Percentiles rank a stretch among this genome's conserved stretches.
Conservation (phyloP, 92 coral and sea anemone species). For the Epizoanthus scotinus region DNA sequence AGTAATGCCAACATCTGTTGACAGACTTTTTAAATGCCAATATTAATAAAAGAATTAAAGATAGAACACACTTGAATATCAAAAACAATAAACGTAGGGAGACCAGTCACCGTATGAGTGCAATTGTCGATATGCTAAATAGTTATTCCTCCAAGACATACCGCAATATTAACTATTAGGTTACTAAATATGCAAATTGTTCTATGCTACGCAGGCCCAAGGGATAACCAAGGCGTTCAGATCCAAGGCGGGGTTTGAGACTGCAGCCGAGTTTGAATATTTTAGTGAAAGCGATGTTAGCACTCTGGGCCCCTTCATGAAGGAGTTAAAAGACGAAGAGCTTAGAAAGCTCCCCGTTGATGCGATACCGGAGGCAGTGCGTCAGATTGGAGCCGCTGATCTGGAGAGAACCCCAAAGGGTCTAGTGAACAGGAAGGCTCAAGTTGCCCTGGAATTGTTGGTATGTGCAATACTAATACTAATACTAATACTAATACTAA, state of each 20-base stretch:
- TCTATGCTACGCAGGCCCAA: neutral
- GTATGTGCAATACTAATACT: slow-evolving; percentile 46
- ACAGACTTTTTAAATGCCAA: too few species aligned
- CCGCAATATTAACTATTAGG: too few species aligned
- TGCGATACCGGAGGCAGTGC: slow-evolving; percentile 63
- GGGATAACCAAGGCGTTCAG: slow-evolving; percentile 15
- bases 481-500: too few species aligned
- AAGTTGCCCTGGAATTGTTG: slow-evolving; percentile 54
- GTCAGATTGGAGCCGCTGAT: slow-evolving; percentile 63
- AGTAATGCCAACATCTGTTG: too few species aligned
- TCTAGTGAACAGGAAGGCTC: slow-evolving; percentile 43
- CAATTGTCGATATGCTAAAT: too few species aligned
- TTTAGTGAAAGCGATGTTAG: slow-evolving; percentile 35
- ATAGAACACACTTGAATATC: too few species aligned
- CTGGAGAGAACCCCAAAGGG: slow-evolving; percentile 52
- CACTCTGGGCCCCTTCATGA: slow-evolving; percentile 64
- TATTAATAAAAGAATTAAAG: too few species aligned
- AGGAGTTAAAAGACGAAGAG: slow-evolving; percentile 52
- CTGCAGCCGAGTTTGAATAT: slow-evolving; percentile 15
- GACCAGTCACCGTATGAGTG: neutral
- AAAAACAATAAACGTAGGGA: too few species aligned
- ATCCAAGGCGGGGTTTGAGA: neutral
- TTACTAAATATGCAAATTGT: neutral
- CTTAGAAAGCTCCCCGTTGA: slow-evolving; percentile 44
- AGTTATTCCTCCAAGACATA: too few species aligned